Percentiles rank a stretch among this genome's conserved stretches.
phyloP scores from a whole-genome alignment of 2,888 invertebrate genomes.

The Archaeoteleia sp. region DNA sequence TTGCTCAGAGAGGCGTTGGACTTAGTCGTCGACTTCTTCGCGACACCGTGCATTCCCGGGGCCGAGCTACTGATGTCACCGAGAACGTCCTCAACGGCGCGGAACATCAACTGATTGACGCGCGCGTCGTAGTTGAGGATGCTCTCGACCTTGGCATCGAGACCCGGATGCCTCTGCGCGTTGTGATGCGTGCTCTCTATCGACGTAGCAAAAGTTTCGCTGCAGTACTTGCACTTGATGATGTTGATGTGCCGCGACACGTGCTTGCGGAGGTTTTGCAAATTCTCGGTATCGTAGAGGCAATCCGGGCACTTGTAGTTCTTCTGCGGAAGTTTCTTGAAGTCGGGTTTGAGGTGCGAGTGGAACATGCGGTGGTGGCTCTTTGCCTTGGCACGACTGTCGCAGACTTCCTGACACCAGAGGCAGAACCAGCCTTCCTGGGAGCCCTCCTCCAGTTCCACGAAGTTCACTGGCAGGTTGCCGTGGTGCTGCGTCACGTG shows the following conservation, averaged over 20 bases:
- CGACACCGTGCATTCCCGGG: constrained; percentile 59
- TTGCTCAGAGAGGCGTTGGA: constrained; percentile 53
- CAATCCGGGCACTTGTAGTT: constrained; percentile 73
- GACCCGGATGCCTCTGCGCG: constrained; percentile 63
- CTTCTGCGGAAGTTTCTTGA: constrained; percentile 52
- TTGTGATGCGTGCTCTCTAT: constrained; percentile 66
- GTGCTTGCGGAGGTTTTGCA: constrained; percentile 71
- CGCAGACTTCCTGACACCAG: constrained; percentile 69
- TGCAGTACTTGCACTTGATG: constrained; percentile 74
- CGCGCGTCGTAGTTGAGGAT: constrained; percentile 55
- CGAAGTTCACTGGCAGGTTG: constrained; percentile 55
- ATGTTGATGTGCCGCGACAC: constrained; percentile 73
- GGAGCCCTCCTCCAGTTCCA: constrained; percentile 51
- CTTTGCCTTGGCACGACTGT: constrained; percentile 65
- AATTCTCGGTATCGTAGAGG: constrained; percentile 63
- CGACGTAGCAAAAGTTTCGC: constrained; percentile 64
- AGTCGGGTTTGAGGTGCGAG: constrained; percentile 67
- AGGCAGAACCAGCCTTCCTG: constrained; percentile 65
- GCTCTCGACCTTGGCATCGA: constrained; percentile 63
- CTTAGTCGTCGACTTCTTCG: constrained; percentile 75
- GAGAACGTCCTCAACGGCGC: constrained; percentile 19
- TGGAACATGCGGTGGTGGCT: constrained; percentile 72
- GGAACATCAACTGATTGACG: constrained; percentile 58
- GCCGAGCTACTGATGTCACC: constrained; percentile 6
- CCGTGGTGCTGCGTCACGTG: constrained; percentile 61